Evolutionary conservation across 2,797 vertebrate genomes (phyloP), one percentile per base, ranked within the genome.

Genomic region (Semotilus atromaculatus): DNA sequence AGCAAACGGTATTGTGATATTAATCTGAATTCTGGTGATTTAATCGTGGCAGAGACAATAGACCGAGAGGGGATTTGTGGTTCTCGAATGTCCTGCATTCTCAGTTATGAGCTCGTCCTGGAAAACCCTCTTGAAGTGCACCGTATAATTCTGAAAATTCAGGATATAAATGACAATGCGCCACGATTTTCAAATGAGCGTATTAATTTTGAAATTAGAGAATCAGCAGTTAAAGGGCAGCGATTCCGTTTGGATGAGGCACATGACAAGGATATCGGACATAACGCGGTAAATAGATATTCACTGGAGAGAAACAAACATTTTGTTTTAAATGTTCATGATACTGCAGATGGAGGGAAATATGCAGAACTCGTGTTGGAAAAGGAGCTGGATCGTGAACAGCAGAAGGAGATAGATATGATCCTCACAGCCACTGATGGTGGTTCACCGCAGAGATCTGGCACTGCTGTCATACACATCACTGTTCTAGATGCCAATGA

Each of bases 281-380:
- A 85, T 0, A 96, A 96, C 38, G 88, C 93, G 0, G 45, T 96
- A 0, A 93, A 93, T 11, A 88, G 83, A 1, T 96, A 96, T 21
- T 83, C 85, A 0, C 51, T 96, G 0, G 89, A 71, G 13, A 75
- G 11, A 19, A 92, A 92, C 5, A 81, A 91, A 0, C 84, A 92
- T 84, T 94, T 93, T 82, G 67, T 68, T 0, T 83, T 94, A 23
- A 51, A 66, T 55, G 70, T 93, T 8, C 91, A 90, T 72, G 89
- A 89, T 7, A 89, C 34, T 43, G 51, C 78, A 0, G 89, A 83
- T 1, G 90, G 89, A 5, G 55, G 40, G 3, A 93, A 89, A 86
- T 90, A 90, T 0, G 90, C 90, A 26, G 88, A 93, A 68, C 40
- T 94, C 40, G 85, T 93, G 1, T 0, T 94, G 43, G 90, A 91